Conservation (phyloP, 2,888 invertebrate genomes). For the Nemurella pictetii region DNA sequence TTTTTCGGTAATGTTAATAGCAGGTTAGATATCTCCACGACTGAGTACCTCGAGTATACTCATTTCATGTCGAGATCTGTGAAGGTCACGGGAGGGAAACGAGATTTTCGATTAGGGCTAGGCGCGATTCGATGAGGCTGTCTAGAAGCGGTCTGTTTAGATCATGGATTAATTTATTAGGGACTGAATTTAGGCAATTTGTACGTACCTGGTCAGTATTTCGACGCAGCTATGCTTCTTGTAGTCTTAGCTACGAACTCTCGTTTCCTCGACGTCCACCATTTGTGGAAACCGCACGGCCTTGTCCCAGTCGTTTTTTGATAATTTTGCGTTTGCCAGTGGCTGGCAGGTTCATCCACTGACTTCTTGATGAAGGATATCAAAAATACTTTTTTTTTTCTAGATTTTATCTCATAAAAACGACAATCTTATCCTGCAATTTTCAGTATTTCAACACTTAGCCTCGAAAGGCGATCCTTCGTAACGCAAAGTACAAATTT, state of each 20-base stretch:
- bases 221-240: not conserved
- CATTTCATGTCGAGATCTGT: not conserved
- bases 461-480: not conserved
- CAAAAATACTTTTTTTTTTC: not conserved
- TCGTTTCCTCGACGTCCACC: not conserved
- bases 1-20: too few species aligned
- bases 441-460: not conserved
- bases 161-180: not conserved
- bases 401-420: not conserved
- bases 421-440: not conserved
- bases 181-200: not conserved
- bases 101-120: not conserved
- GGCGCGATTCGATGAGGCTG: not conserved
- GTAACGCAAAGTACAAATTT: not conserved
- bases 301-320: not conserved
- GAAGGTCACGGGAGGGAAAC: not conserved
- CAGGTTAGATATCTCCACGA: too few species aligned
- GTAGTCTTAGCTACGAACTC: not conserved
- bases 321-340: not conserved
- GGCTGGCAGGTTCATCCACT: not conserved
- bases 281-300: not conserved
- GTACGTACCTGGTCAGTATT: not conserved
- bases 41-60: too few species aligned
- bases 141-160: not conserved
- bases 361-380: not conserved